Conservation (phyloP, 2,797 vertebrate species). For the Valencia hispanica region DNA sequence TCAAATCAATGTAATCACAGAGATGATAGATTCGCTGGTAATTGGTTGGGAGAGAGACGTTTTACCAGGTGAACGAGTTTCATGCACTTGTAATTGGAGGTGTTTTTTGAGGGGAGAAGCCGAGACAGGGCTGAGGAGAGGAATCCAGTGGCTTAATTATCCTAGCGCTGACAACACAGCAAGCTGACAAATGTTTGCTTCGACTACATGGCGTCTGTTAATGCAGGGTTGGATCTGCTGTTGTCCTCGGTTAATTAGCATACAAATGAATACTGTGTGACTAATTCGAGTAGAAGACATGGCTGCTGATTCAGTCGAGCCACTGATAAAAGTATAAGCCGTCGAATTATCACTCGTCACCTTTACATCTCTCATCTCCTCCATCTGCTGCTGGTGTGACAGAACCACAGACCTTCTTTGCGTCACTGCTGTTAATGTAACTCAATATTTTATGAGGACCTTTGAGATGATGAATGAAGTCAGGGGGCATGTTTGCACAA, state of each 20-base stretch:
- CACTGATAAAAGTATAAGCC: slow-evolving; percentile 58
- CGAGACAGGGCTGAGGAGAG: slow-evolving; percentile 49
- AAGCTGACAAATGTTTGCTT: slow-evolving; percentile 79
- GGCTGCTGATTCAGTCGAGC: slow-evolving; percentile 50
- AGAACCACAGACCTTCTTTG: slow-evolving; percentile 44
- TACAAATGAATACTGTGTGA: slow-evolving; percentile 72
- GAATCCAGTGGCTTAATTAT: slow-evolving; percentile 69
- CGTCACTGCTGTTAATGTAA: slow-evolving; percentile 24
- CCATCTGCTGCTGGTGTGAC: slow-evolving; percentile 45
- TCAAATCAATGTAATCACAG: slow-evolving; percentile 70
- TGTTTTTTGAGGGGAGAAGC: slow-evolving; percentile 54
- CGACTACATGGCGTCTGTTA: slow-evolving; percentile 71
- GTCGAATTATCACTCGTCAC: slow-evolving; percentile 44
- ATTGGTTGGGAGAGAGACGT: slow-evolving; percentile 71
- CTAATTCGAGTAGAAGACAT: slow-evolving; percentile 62
- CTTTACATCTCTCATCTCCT: slow-evolving; percentile 20
- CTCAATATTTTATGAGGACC: slow-evolving; percentile 62
- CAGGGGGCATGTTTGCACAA: slow-evolving; percentile 9
- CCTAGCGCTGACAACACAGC: slow-evolving; percentile 66
- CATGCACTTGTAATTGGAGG: slow-evolving; percentile 72
- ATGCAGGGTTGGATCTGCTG: slow-evolving; percentile 58
- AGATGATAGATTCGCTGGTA: slow-evolving; percentile 68
- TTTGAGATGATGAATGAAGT: slow-evolving; percentile 41
- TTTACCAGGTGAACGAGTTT: slow-evolving; percentile 70
- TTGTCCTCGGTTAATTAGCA: slow-evolving; percentile 67